These are phyloP conservation scores for Cuculus canorus DNA, from an alignment of 2,797 vertebrate species.

Conservation along the genomic window DNA sequence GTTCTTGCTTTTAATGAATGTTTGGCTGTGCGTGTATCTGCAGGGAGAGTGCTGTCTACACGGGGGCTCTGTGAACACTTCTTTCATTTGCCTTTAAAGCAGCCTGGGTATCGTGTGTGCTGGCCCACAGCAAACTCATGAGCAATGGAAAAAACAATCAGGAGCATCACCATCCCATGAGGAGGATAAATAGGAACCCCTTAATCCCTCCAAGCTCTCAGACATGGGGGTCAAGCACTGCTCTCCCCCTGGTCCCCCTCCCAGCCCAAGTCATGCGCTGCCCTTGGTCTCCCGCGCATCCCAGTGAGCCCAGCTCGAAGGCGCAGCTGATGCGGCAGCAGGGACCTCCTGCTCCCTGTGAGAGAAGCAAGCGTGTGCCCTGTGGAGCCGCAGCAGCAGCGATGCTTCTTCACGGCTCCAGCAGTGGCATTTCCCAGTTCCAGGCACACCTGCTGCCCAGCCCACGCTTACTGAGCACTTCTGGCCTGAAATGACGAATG, in stretches of 20 bases:
- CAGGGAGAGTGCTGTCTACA: background rate
- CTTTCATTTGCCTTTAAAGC: background rate
- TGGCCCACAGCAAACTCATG: background rate
- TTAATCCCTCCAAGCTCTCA: background rate
- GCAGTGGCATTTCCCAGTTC: background rate
- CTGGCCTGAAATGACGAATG: background rate
- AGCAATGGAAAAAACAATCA: too few species aligned
- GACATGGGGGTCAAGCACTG: rapidly evolving
- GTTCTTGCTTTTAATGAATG: slow-evolving; percentile 27
- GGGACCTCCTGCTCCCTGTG: background rate
- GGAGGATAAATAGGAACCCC: background rate
- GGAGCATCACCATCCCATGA: background rate
- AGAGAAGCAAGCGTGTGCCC: background rate
- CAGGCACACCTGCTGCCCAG: background rate
- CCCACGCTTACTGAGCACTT: background rate
- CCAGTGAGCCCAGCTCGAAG: background rate
- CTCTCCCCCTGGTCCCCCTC: rapidly evolving
- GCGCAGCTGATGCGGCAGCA: background rate
- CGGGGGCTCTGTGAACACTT: background rate
- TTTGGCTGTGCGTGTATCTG: background rate
- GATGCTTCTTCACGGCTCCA: rapidly evolving
- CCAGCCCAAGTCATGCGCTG: background rate
- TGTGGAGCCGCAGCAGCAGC: background rate
- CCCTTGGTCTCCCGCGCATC: background rate
- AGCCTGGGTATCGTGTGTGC: background rate